Base-by-base conservation (phyloP, 2,888 invertebrate genomes). In the Ceriagrion tenellum region DNA sequence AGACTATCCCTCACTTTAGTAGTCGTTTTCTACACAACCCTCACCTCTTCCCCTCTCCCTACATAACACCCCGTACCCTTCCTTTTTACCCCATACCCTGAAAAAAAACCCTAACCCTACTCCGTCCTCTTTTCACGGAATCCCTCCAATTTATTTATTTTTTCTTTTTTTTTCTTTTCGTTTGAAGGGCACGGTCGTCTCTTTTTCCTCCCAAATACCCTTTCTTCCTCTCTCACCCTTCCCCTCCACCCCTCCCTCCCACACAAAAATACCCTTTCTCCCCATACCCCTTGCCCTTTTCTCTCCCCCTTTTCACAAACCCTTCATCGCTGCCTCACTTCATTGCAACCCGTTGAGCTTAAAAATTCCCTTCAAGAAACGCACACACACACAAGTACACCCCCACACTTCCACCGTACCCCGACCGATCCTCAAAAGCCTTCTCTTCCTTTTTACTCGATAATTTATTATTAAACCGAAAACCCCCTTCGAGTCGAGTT, bases 131-230 rank as follows among this genome's bases (percentile, higher is more conserved):
- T 89, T 89, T 69, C 35, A 59, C 23, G 47, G 55, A 69, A 93
- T 93, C 93, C 47, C 40, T 93, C 69, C 93, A 91, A 91, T 91
- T 91, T 91, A 59, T 91, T 63, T 59, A 59, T 20, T 20, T 1
- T 59, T 59, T 69, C 35, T 59, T 91, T 59, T 69, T 40, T 63
- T 91, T 55, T 69, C 26, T 55, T 89, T 89, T 89, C 47, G 30
- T 93, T 93, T 69, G 93, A 93, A 47, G 47, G 93, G 93, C 93
- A 69, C 81, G 81, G 81, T 81, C 81, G 81, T 26, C 81, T 81
- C 81, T 81, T 81, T 81, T 81, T 81, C 81, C 81, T 81, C 81
- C 81, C 81, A 81, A 35, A 81, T 81, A 81, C 81, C 81, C 81
- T 81, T 81, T 81, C 81, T 81, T 3, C 81, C 81, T 81, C 30